Evolutionary conservation across 2,797 vertebrate genomes (phyloP).

Genomic region (Propithecus perrieri): DNA sequence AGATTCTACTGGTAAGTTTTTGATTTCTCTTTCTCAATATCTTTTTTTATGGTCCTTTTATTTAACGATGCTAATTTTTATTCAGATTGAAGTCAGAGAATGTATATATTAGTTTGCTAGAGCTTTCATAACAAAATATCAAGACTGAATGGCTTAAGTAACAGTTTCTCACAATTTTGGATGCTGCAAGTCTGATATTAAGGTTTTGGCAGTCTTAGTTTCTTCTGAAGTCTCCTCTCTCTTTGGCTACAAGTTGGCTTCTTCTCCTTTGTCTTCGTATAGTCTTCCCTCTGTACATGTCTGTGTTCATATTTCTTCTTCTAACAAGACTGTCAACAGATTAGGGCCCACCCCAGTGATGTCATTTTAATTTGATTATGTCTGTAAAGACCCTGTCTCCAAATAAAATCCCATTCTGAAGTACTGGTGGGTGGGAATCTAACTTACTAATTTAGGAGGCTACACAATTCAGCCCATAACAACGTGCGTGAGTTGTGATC

Average conservation of each 20-base stretch:
- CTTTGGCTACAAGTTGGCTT: not conserved
- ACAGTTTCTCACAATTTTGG: not conserved
- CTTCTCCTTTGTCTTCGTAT: not conserved
- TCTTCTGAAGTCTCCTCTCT: not conserved
- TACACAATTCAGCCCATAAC: not conserved
- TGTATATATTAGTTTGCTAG: not conserved
- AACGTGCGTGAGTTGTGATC: not conserved
- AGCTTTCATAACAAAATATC: not conserved
- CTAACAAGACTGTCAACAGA: not conserved
- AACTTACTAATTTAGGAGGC: not conserved
- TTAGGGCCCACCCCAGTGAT: not conserved
- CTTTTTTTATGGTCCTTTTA: not conserved
- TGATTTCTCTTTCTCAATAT: not conserved
- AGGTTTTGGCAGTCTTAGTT: not conserved
- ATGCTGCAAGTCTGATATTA: not conserved
- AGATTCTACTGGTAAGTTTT: not conserved
- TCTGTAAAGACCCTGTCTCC: not conserved
- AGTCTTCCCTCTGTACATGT: not conserved
- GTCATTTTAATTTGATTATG: not conserved
- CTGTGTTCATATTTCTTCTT: not conserved
- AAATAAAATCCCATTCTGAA: not conserved
- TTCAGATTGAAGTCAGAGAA: not conserved
- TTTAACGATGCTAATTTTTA: not conserved
- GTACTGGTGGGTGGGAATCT: not conserved
- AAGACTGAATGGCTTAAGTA: not conserved